Evolutionary conservation across 2,113 vertebrate species (phyloP).

Genomic region (Embiotoca jacksoni): DNA sequence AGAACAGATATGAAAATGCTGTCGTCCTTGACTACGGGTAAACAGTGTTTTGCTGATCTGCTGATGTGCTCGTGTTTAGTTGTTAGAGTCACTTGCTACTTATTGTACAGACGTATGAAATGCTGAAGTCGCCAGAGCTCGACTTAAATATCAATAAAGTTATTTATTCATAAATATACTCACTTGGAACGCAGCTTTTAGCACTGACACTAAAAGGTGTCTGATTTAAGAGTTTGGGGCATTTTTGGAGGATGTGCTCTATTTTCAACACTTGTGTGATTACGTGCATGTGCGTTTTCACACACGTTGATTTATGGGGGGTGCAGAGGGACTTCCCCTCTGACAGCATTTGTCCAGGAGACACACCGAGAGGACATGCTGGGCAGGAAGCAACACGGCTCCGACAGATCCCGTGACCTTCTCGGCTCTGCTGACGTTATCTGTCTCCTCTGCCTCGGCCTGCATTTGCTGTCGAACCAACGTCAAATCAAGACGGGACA

Average conservation of each 20-base stretch:
- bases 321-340: conserved; percentile 8
- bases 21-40: conserved; percentile 55
- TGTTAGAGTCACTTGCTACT: not conserved
- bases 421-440: not conserved
- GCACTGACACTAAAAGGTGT: not conserved
- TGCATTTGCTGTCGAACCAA: too few relatives aligned
- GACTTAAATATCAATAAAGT: too few relatives aligned
- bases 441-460: not conserved
- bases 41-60: conserved; percentile 20
- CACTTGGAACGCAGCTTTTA: too few relatives aligned
- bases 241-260: conserved; percentile 13
- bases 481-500: not conserved
- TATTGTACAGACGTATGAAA: too few relatives aligned
- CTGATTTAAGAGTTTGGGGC: not conserved
- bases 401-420: not conserved
- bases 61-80: not conserved
- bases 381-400: not conserved
- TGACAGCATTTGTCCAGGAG: conserved; percentile 17
- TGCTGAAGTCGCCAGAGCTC: too few relatives aligned
- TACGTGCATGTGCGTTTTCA: not conserved
- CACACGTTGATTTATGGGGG: conserved; percentile 28
- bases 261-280: conserved; percentile 3
- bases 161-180: not conserved
- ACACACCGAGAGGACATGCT: conserved; percentile 1
- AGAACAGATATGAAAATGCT: conserved; percentile 19